Conservation (phyloP, 2,888 invertebrate species). For the Yponomeuta sedellus region DNA sequence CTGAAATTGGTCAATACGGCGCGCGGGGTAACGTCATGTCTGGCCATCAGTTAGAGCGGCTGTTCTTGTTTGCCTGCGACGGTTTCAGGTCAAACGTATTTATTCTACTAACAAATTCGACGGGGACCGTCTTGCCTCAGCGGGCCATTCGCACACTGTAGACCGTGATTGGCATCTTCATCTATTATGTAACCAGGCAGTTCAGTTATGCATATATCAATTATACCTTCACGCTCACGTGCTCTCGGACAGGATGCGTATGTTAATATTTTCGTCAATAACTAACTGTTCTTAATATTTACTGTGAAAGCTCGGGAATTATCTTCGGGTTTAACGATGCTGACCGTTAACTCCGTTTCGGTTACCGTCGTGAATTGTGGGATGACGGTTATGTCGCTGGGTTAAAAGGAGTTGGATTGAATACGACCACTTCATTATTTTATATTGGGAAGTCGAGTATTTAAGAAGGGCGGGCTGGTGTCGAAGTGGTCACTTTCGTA, state of each 20-base stretch:
- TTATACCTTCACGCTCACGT: slow-evolving; percentile 2
- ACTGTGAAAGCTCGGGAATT: slow-evolving; percentile 13
- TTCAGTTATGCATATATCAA: slow-evolving; percentile 6
- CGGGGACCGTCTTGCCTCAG: not conserved
- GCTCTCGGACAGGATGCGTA: slow-evolving; percentile 9
- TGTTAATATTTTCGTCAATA: slow-evolving; percentile 14
- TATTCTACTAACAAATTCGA: slow-evolving; percentile 48
- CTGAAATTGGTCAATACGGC: slow-evolving; percentile 24
- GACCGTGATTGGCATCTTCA: slow-evolving; percentile 5
- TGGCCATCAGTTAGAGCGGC: slow-evolving; percentile 14
- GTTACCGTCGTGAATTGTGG: slow-evolving; percentile 12
- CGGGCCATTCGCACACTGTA: not conserved
- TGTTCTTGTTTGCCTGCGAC: slow-evolving; percentile 28
- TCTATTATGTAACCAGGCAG: slow-evolving; percentile 7
- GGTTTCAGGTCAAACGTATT: slow-evolving; percentile 61
- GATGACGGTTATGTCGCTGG: slow-evolving; percentile 2
- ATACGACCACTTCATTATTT: slow-evolving; percentile 15
- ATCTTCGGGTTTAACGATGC: slow-evolving; percentile 6
- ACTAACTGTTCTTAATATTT: slow-evolving; percentile 15
- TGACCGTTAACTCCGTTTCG: slow-evolving; percentile 15
- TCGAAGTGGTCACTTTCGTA: too few relatives aligned
- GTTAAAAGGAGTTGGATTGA: slow-evolving; percentile 7
- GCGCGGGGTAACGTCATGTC: slow-evolving; percentile 19
- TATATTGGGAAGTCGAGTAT: not conserved
- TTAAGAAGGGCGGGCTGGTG: not conserved